Evolutionary conservation across 1,140 invertebrate species (phyloP), one percentile per base, ranked within the genome.

Genomic region (Lordiphosa clarofinis): DNA sequence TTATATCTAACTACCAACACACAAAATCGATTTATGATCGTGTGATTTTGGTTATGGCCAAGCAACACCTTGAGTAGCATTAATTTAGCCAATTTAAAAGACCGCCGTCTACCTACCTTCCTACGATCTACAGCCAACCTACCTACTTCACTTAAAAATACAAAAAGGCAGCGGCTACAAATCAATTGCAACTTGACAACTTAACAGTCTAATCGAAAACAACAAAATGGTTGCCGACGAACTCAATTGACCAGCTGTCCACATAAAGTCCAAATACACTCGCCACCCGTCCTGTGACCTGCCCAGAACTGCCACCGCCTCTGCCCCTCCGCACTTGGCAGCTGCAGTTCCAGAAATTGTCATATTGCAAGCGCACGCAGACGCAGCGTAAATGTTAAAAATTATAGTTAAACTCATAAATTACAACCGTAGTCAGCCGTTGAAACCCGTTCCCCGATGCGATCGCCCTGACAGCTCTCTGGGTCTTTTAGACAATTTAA

Each of bases 341-440:
- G 12, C 35, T 36, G 24, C 24, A 49, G 35, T 10, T 53, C 21
- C 36, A 53, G 49, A 65, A 65, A 84, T 84, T 84, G 78, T 84
- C 78, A 84, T 84, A 84, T 84, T 86, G 79, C 79, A 84, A 84
- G 78, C 78, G 79, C 78, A 84, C 78, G 78, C 78, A 84, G 79
- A 79, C 78, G 78, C 78, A 84, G 73, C 78, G 78, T 84, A 84
- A 84, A 84, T 84, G 78, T 84, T 84, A 31, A 84, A 84, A 86
- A 84, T 84, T 78, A 84, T 84, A 84, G 78, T 84, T 84, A 86
- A 84, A 71, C 78, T 86, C 78, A 84, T 84, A 84, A 84, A 84
- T 82, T 69, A 82, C 59, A 54, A 43, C 21, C 66, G 60, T 84
- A 86, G 73, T 73, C 69, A 84, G 73, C 64, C 61, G 78, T 46